Evolutionary conservation across 2,888 invertebrate species (phyloP).

Genomic region (Drymonia ruficornis): DNA sequence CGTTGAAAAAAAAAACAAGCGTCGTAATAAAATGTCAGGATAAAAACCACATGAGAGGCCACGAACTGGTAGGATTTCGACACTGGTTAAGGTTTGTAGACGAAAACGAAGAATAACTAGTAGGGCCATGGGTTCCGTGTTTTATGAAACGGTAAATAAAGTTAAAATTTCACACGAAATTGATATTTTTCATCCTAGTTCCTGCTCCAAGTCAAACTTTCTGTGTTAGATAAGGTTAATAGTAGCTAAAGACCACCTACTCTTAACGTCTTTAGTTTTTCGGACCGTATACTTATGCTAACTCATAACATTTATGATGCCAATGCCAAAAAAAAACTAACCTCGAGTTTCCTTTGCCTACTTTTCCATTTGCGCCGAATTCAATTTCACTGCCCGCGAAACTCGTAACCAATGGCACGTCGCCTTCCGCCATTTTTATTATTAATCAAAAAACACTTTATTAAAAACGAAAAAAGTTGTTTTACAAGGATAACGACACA

Average conservation of each 20-base stretch:
- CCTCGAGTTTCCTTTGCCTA: constrained; percentile 74
- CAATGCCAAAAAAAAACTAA: constrained; percentile 50
- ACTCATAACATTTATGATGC: background rate
- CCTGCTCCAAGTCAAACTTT: too few species aligned
- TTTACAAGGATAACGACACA: constrained; percentile 21
- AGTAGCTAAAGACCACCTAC: too few species aligned
- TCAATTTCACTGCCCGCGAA: constrained; percentile 75
- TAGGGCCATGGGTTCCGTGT: too few species aligned
- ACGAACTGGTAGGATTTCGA: constrained; percentile 10
- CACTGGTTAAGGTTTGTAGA: too few species aligned
- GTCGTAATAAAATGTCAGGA: background rate
- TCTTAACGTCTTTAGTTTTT: too few species aligned
- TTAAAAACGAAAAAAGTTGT: constrained; percentile 41
- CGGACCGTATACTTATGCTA: background rate
- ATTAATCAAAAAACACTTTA: constrained; percentile 39
- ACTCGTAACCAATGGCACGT: constrained; percentile 75
- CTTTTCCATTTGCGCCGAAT: constrained; percentile 74
- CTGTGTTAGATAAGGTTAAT: too few species aligned
- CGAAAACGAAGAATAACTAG: too few species aligned
- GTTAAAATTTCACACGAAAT: too few species aligned
- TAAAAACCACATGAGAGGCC: background rate
- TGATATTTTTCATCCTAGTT: too few species aligned
- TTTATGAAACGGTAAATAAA: too few species aligned
- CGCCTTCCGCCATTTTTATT: constrained; percentile 75
- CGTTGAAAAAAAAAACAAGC: background rate